A percentile compares a stretch with the other conserved stretches of the same genome.
Conservation (phyloP, 2,113 vertebrate species). For the Craseonycteris thonglongyai region DNA sequence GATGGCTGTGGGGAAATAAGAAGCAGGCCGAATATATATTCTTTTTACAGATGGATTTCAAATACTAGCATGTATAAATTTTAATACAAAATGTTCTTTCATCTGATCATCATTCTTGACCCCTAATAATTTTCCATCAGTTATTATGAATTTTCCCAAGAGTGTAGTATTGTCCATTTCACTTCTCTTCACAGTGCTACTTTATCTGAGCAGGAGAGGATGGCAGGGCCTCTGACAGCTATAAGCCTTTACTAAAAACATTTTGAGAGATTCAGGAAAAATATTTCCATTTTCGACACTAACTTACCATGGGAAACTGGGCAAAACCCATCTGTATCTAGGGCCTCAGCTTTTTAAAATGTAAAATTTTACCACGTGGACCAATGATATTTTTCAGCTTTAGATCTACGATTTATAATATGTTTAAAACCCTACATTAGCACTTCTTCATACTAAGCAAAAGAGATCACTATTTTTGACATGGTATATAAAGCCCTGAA, state of each 20-base stretch:
- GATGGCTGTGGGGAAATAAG: neutral
- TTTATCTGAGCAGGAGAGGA: neutral
- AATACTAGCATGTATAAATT: neutral
- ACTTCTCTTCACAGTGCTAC: neutral
- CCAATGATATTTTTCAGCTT: neutral
- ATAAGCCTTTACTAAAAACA: neutral
- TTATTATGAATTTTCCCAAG: neutral
- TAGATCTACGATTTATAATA: neutral
- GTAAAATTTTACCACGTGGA: neutral
- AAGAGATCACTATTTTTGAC: neutral
- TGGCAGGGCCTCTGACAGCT: neutral
- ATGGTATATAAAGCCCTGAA: neutral
- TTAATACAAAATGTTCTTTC: neutral
- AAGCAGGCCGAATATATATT: neutral
- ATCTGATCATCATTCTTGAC: neutral
- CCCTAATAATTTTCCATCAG: neutral
- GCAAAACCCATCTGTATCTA: neutral
- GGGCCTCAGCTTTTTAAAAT: neutral
- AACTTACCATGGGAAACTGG: neutral
- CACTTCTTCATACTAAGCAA: neutral
- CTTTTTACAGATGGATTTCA: neutral
- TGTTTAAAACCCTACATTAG: neutral
- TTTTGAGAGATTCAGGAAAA: neutral
- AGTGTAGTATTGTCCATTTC: neutral
- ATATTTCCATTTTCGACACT: neutral